phyloP scores from a whole-genome alignment of 2,797 vertebrate species.

The Neosilurus mollespiculum region DNA sequence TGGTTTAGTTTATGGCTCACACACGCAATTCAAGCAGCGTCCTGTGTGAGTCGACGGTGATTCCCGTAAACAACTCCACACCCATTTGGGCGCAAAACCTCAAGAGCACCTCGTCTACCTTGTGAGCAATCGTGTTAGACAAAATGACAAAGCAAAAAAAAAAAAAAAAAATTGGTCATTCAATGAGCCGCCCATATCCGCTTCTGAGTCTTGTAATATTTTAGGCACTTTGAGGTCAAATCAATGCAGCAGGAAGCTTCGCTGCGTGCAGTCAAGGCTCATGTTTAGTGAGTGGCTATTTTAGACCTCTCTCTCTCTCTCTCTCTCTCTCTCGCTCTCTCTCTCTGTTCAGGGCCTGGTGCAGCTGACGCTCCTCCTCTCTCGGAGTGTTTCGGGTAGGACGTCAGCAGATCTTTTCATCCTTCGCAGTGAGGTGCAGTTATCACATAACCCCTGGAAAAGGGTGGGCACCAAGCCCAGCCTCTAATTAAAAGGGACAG shows the following conservation, averaged over 20 bases:
- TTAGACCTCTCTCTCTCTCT: slow-evolving; percentile 45
- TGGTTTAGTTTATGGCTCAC: background rate
- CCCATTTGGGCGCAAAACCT: slow-evolving; percentile 52
- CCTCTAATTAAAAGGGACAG: slow-evolving; percentile 83
- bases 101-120: background rate
- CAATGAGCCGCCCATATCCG: background rate
- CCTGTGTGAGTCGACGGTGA: slow-evolving; percentile 74
- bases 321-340: slow-evolving; percentile 61
- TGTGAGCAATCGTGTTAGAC: background rate
- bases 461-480: slow-evolving; percentile 83
- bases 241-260: slow-evolving; percentile 71
- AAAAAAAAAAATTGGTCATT: background rate
- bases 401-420: slow-evolving; percentile 74
- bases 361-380: slow-evolving; percentile 61
- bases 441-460: slow-evolving; percentile 82
- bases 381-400: slow-evolving; percentile 75
- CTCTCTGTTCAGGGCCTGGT: slow-evolving; percentile 26
- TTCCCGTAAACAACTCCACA: slow-evolving; percentile 60
- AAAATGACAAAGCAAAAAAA: background rate
- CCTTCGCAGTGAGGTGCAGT: slow-evolving; percentile 82
- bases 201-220: background rate
- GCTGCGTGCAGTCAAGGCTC: slow-evolving; percentile 18
- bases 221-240: slow-evolving; percentile 19
- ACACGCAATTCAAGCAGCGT: background rate
- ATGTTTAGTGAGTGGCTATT: slow-evolving; percentile 49